Evolutionary conservation across 2,888 invertebrate genomes (phyloP).

Genomic region (Coleophora flavipennella): DNA sequence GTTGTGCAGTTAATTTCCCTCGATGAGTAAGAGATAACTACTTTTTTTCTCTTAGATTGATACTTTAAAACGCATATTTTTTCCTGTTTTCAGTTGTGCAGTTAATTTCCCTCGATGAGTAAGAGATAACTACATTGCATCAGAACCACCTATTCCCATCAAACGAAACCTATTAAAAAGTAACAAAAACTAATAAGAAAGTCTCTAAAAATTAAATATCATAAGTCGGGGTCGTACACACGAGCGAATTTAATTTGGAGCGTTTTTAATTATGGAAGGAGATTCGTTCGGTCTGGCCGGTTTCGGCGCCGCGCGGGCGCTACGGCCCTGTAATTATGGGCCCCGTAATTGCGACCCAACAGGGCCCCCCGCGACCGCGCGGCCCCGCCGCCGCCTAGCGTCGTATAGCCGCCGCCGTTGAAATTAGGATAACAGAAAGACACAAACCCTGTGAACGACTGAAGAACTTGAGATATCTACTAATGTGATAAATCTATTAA

Average conservation of each 20-base stretch:
- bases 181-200: conserved; percentile 65
- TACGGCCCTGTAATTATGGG: conserved; percentile 71
- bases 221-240: conserved; percentile 61
- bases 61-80: too few species aligned
- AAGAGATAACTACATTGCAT: too few species aligned
- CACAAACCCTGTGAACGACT: too few species aligned
- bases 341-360: conserved; percentile 64
- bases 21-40: too few species aligned
- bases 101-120: too few species aligned
- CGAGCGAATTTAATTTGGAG: conserved; percentile 72
- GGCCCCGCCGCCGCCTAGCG: conserved; percentile 40
- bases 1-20: too few species aligned
- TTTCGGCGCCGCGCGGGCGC: conserved; percentile 63
- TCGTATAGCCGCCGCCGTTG: conserved; percentile 34
- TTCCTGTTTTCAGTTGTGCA: too few species aligned
- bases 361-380: conserved; percentile 36
- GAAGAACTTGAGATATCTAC: too few species aligned
- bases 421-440: conserved; percentile 32
- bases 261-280: conserved; percentile 70
- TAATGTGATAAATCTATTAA: too few species aligned
- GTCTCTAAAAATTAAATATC: conserved; percentile 68
- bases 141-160: conserved; percentile 1
- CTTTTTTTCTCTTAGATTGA: too few species aligned
- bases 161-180: conserved; percentile 20
- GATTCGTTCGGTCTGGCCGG: conserved; percentile 55